A percentile compares a stretch with the other conserved stretches of the same genome.
These are phyloP conservation scores for Drosophila antonietae DNA, from an alignment of 2,888 invertebrate species.

Conservation along the genomic window DNA sequence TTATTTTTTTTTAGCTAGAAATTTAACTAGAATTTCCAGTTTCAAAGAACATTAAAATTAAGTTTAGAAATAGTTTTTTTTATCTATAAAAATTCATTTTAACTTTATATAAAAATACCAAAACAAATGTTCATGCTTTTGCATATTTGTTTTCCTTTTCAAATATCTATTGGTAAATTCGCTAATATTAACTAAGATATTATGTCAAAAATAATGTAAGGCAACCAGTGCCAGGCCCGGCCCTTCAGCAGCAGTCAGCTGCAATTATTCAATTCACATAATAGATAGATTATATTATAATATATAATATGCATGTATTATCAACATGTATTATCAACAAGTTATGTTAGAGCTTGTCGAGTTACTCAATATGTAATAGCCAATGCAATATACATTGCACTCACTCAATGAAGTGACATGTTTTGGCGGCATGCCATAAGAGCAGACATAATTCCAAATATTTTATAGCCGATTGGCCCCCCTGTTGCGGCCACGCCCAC, in stretches of 20 bases:
- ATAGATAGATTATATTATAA: not conserved
- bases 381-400: not conserved
- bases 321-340: conserved; percentile 1
- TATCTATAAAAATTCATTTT: too few species aligned
- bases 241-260: conserved; percentile 2
- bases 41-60: too few species aligned
- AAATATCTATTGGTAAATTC: not conserved
- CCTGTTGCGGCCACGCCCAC: conserved; percentile 6
- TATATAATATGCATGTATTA: conserved; percentile 2
- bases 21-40: too few species aligned
- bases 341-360: conserved; percentile 4
- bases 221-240: not conserved
- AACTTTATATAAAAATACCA: too few species aligned
- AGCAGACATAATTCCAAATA: conserved; percentile 14
- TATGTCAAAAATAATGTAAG: not conserved
- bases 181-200: not conserved
- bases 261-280: conserved; percentile 15
- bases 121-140: too few species aligned
- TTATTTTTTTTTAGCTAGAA: too few species aligned
- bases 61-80: too few species aligned
- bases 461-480: not conserved
- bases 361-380: conserved; percentile 14
- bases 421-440: conserved; percentile 32
- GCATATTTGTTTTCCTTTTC: too few species aligned
- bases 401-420: not conserved